Evolutionary conservation across 1,140 invertebrate genomes (phyloP), one percentile per base, ranked within the genome.

Genomic region (Drosophila yakuba): DNA sequence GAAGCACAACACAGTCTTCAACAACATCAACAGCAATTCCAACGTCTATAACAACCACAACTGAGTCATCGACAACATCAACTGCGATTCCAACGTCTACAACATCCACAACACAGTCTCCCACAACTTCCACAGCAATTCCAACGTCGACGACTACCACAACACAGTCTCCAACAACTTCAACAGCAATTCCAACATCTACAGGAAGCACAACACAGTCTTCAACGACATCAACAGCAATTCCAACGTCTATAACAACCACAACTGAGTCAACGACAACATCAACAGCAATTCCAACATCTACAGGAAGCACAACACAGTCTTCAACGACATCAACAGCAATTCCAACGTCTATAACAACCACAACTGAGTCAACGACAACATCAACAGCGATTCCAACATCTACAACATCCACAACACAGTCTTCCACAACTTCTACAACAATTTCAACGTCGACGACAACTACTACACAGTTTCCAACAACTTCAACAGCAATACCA

Each of bases 1-100:
- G 8, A 1, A 47, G 12, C 1, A 23, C 47, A 12, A 15, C 60
- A 59, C n/a, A 6, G 28, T 2, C 39, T 0, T 12, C 43, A 10
- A 66, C 60, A 15, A 66, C 57, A 6, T 66, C 62, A 7, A 61
- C 25, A 4, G 59, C 59, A 3, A 14, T 43, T 2, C 35, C 59
- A 5, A 20, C 25, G 0, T 10, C 55, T 4, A 66, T 32, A 14
- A 43, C 36, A 6, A 58, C 55, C 38, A 14, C 38, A 0, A 39
- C 38, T 3, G 3, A 39, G 38, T 4, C 38, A 12, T 1, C 1
- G 1, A 44, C 43, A 20, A 44, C 17, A 5, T 45, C 57, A 3
- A 44, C 48, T 0, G 25, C 47, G 3, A 7, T 54, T 28, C 6
- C 48, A 0, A n/a, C 58, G 3, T 5, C 45, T 14, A 14, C 12